Conservation (phyloP, 1,140 invertebrate genomes). For the Mizuhopecten yessoensis region DNA sequence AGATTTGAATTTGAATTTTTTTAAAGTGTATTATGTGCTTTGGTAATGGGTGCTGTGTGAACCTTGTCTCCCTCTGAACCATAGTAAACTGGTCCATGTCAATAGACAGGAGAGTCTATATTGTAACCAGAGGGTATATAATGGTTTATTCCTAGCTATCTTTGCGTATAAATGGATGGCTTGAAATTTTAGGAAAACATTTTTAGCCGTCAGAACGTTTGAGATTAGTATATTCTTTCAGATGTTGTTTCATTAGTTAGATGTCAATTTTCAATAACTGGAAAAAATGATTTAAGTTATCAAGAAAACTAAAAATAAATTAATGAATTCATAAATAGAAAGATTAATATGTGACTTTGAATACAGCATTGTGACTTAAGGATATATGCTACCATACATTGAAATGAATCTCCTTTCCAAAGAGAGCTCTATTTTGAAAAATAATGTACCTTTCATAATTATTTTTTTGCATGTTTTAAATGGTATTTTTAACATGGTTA, state of each 20-base stretch:
- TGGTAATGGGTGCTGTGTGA: conserved; percentile 29
- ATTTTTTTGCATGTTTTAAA: no score
- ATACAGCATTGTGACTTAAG: neutral
- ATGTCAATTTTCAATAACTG: no score
- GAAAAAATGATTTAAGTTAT: no score
- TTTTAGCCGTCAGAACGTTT: neutral
- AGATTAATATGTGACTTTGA: neutral
- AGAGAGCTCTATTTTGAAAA: no score
- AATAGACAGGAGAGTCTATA: neutral
- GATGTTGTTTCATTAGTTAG: neutral
- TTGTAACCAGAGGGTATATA: neutral
- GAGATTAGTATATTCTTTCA: neutral
- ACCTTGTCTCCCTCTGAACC: neutral
- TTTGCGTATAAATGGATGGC: neutral
- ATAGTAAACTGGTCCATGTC: neutral
- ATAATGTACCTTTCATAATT: no score
- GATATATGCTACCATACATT: no score
- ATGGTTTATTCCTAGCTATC: no score
- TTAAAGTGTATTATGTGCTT: neutral
- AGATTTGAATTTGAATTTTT: neutral
- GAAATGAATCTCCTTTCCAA: no score
- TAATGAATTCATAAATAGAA: no score
- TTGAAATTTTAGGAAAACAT: no score
- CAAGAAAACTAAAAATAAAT: no score
- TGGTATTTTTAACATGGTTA: no score